Base-by-base conservation (phyloP, 2,888 invertebrate species). In the Philaethria dido region DNA sequence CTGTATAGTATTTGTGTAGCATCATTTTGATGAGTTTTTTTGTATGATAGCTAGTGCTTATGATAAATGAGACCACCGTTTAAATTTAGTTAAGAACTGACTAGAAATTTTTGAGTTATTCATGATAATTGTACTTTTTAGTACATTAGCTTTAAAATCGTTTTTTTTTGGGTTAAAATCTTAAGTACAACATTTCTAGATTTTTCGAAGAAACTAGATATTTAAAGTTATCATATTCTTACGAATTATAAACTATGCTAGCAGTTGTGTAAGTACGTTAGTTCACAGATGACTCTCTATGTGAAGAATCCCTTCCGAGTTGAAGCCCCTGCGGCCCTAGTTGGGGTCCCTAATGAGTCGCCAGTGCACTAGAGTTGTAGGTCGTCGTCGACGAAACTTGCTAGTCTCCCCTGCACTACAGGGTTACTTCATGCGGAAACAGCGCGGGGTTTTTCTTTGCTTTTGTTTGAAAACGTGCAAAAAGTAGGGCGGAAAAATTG, bases 281-380 rank as follows among this genome's bases (percentile, higher is more conserved):
- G 80, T 83, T 84, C 82, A 84, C 83, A 83, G 85, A 86, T 86
- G 82, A 77, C 85, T 85, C 89, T 91, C 75, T 76, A 88, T 74
- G 77, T 87, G 80, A 84, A 89, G 87, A 82, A 85, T 84, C 86
- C 88, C 88, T 88, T 88, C 86, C 74, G 80, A 81, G 84, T 80
- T 82, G 80, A 86, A 85, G 78, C 86, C 88, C 85, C 86, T 88
- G 79, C 83, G 85, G 84, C 87, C 84, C 78, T 74, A 83, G 82
- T 50, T 83, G 79, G 84, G 87, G 85, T 80, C 85, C 85, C 89
- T 92, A 92, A 92, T 92, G 92, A 92, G 92, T 91, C 85, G 89
- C 89, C 87, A 81, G 90, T 85, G 90, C 89, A 92, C 92, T 91
- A 90, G 88, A 92, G 87, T 81, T 91, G 88, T 91, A 92, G 92